These are phyloP conservation scores for Etheostoma spectabile DNA, from an alignment of 2,113 vertebrate genomes.

Conservation along the genomic window DNA sequence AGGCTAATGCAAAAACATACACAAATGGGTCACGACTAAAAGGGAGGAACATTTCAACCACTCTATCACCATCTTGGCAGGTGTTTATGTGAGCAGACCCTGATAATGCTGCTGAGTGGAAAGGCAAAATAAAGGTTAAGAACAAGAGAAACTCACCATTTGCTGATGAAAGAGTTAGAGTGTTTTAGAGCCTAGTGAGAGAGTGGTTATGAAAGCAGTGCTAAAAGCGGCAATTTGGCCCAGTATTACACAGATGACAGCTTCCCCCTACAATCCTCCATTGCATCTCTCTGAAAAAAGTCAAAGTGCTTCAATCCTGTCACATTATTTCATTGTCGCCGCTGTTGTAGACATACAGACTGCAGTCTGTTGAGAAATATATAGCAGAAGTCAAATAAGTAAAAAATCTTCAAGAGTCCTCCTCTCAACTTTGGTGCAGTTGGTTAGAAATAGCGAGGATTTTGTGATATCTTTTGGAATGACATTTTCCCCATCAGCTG, in stretches of 20 bases:
- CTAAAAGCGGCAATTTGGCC: constrained; percentile 68
- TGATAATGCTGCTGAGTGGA: constrained; percentile 54
- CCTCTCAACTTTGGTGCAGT: background rate
- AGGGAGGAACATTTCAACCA: constrained; percentile 4
- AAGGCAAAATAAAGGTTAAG: constrained; percentile 34
- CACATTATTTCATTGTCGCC: constrained; percentile 35
- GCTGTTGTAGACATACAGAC: background rate
- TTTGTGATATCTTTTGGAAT: background rate
- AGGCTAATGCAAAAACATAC: constrained; percentile 3
- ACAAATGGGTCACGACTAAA: constrained; percentile 13
- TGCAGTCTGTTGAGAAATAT: constrained; percentile 26
- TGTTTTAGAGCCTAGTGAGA: constrained; percentile 35
- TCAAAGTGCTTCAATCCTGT: constrained; percentile 44
- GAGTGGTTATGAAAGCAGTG: constrained; percentile 44
- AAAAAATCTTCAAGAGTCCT: constrained; percentile 4
- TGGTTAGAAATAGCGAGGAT: background rate
- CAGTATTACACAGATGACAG: constrained; percentile 47
- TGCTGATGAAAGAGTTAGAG: constrained; percentile 47
- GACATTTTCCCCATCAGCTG: constrained; percentile 19
- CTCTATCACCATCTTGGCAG: constrained; percentile 46
- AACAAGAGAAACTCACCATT: constrained; percentile 47
- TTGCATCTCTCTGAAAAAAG: constrained; percentile 19
- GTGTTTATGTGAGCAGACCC: constrained; percentile 48
- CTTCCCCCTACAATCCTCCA: constrained; percentile 21
- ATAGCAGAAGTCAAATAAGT: background rate